phyloP scores from a whole-genome alignment of 30 jellyfish, hydroid and myxozoan genomes.

The Rhopilema esculentum region DNA sequence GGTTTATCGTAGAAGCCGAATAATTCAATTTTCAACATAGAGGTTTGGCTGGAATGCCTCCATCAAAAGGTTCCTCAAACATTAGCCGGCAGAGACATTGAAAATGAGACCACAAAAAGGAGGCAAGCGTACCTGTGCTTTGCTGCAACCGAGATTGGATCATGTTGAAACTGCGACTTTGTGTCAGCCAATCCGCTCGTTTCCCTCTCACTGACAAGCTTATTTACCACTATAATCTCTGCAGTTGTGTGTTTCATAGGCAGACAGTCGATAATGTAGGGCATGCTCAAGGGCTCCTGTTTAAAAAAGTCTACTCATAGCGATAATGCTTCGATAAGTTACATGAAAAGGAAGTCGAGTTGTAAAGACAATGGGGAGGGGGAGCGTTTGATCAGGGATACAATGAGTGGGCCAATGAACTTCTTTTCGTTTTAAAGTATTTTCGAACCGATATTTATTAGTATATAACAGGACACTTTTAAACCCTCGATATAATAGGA shows the following conservation, averaged over 20 bases:
- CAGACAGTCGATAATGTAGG: slow-evolving; percentile 61
- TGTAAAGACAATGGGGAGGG: too few species aligned
- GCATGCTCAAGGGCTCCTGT: slow-evolving; percentile 71
- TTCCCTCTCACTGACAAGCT: slow-evolving; percentile 91
- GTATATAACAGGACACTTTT: too few species aligned
- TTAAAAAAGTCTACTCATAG: too few species aligned
- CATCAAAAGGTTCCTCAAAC: neutral
- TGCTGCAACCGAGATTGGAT: slow-evolving; percentile 93
- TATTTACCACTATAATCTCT: slow-evolving; percentile 86
- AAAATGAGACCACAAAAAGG: neutral
- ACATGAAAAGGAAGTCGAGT: too few species aligned
- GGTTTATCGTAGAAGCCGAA: too few species aligned
- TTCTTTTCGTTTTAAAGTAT: too few species aligned
- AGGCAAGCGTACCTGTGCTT: slow-evolving; percentile 72
- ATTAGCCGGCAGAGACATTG: neutral
- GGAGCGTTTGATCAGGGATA: too few species aligned
- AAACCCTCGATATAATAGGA: too few species aligned
- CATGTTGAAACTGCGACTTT: slow-evolving; percentile 86
- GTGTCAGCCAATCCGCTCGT: slow-evolving; percentile 98
- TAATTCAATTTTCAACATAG: neutral
- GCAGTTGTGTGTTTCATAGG: slow-evolving; percentile 87
- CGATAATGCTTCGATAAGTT: too few species aligned
- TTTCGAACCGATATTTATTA: too few species aligned
- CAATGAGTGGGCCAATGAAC: too few species aligned
- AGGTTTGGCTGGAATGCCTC: too few species aligned